Conservation (phyloP, 2,113 vertebrate species). For the Podarcis raffonei region DNA sequence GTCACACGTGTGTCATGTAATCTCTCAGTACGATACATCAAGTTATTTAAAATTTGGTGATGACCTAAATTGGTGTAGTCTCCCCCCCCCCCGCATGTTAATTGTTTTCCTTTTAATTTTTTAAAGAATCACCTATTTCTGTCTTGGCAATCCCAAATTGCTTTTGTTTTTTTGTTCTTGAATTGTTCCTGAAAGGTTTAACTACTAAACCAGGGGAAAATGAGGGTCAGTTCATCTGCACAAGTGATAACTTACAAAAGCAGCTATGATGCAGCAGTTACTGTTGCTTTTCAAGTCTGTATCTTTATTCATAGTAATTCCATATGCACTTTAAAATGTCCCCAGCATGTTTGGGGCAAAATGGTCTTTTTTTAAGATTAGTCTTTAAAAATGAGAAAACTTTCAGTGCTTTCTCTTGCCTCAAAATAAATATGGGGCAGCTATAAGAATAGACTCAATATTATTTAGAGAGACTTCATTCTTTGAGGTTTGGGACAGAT, state of each 20-base stretch:
- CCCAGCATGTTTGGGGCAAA: background rate
- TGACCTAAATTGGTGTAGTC: constrained; percentile 34
- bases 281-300: background rate
- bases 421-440: background rate
- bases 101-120: rapidly evolving
- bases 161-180: background rate
- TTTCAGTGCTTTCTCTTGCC: background rate
- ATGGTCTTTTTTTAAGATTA: too few species aligned
- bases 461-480: background rate
- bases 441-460: constrained; percentile 1
- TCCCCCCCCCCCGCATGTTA: background rate
- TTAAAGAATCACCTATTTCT: constrained; percentile 15
- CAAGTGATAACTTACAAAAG: background rate
- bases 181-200: constrained; percentile 14
- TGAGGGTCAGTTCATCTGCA: background rate
- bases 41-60: constrained; percentile 37
- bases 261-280: background rate
- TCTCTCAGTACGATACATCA: background rate
- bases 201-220: background rate
- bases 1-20: constrained; percentile 19
- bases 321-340: background rate
- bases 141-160: background rate
- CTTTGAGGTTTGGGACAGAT: background rate
- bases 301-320: background rate
- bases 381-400: background rate